These are phyloP conservation scores for Trimorus sp. DNA, from an alignment of 2,888 invertebrate species.

Conservation along the genomic window DNA sequence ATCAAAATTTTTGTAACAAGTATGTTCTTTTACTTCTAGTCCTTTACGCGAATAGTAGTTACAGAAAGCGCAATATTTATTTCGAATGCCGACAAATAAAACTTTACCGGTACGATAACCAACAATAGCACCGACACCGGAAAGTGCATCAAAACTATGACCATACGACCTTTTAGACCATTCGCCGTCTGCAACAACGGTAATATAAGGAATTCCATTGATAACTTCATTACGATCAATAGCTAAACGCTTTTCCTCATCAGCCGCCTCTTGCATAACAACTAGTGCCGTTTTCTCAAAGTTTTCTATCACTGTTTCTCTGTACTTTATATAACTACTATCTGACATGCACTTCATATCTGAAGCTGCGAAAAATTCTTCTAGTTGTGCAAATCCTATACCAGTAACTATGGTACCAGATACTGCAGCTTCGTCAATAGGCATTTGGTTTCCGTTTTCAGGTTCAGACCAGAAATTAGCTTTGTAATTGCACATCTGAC, in stretches of 20 bases:
- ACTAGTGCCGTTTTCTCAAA: constrained; percentile 4
- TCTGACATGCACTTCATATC: constrained; percentile 23
- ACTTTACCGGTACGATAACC: constrained; percentile 10
- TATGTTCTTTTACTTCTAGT: constrained; percentile 52
- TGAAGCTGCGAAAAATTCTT: constrained; percentile 29
- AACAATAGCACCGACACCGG: constrained; percentile 4
- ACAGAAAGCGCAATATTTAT: constrained; percentile 20
- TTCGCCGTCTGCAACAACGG: constrained; percentile 27
- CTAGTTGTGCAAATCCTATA: constrained; percentile 29
- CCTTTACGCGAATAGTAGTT: constrained; percentile 32
- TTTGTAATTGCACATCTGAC: constrained; percentile 20
- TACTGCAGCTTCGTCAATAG: constrained; percentile 30
- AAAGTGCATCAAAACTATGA: constrained; percentile 8
- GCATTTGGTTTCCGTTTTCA: background rate
- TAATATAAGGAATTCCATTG: constrained; percentile 20
- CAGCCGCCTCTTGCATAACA: constrained; percentile 48
- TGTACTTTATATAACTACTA: constrained; percentile 4
- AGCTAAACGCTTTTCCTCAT: constrained; percentile 53
- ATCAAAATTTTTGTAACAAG: constrained; percentile 70
- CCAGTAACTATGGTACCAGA: constrained; percentile 34
- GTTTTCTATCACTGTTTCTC: constrained; percentile 19
- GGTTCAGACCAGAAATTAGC: constrained; percentile 37
- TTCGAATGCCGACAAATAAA: constrained; percentile 1
- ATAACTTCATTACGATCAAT: constrained; percentile 36
- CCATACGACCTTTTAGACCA: constrained; percentile 13